Evolutionary conservation across 2,888 invertebrate species (phyloP), one percentile per base, ranked within the genome.

Genomic region (Rhyacophila evoluta): DNA sequence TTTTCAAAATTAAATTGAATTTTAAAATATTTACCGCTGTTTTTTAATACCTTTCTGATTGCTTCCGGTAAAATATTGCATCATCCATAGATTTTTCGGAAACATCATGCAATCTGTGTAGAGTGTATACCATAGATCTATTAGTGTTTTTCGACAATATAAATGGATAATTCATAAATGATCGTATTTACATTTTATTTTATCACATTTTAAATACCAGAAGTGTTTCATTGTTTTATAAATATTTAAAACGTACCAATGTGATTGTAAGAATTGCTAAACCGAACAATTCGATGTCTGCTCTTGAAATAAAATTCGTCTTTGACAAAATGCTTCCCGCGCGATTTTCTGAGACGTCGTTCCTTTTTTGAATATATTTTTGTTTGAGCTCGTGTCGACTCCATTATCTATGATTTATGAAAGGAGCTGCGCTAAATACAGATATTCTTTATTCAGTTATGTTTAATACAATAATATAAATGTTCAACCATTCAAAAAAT

Each of bases 321-420:
- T 78, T 78, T 78, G 78, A 78, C 78, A 78, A 78, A 78, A 78
- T 36, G 72, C 68, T 77, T 73, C 77, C 73, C 77, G 77, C 73
- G 68, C 68, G 19, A 72, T 77, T 77, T 68, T 39, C 38, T 39
- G 77, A 72, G 74, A 74, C 70, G 25, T 55, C 55, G 37, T 78
- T 78, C 74, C 55, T 78, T 75, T 78, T 78, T 74, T 74, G 15
- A 69, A 27, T 25, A 27, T 41, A 73, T 74, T 77, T 77, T 79
- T 77, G n/a, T 67, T 25, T 71, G 36, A 38, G 68, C 74, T 74
- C 79, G 78, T 75, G 79, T 77, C 79, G 77, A 72, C 74, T 74
- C 77, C 81, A 81, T 81, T 77, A 81, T 39, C 72, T 71, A 72
- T 81, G 81, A 81, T 81, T 81, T 81, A 81, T 81, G 79, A 72